Evolutionary conservation across 1,140 invertebrate species (phyloP).

Genomic region (Gryllus bimaculatus): DNA sequence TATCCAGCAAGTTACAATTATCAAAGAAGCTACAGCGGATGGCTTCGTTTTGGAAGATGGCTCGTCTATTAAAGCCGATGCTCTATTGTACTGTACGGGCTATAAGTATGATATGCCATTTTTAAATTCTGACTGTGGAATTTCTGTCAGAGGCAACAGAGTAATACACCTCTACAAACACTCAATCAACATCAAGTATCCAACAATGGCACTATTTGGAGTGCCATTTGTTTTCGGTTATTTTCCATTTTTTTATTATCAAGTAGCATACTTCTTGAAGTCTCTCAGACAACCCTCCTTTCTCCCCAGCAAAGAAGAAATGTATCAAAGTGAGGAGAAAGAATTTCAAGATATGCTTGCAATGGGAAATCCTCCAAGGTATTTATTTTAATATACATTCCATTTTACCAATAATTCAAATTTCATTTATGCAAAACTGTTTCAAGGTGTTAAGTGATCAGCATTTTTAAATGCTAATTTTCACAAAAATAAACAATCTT

Average conservation of each 20-base stretch:
- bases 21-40: not conserved
- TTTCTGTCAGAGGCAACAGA: not conserved
- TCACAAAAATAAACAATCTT: too few species aligned
- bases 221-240: not conserved
- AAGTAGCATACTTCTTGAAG: not conserved
- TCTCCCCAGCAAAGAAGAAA: not conserved
- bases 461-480: too few species aligned
- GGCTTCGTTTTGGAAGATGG: not conserved
- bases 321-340: not conserved
- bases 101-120: not conserved
- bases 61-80: constrained; percentile 30
- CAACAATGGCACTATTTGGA: not conserved
- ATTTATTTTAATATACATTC: not conserved
- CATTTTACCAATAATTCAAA: too few species aligned
- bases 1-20: not conserved
- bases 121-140: not conserved
- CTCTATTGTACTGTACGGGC: constrained; percentile 39
- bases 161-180: not conserved
- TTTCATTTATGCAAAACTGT: too few species aligned
- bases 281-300: not conserved
- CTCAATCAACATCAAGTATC: not conserved
- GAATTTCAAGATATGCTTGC: not conserved
- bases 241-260: not conserved
- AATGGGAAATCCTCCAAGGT: not conserved
- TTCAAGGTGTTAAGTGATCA: too few species aligned